A percentile compares a stretch with the other conserved stretches of the same genome.
Conservation (phyloP, 37 sponge, comb jelly and placozoan species). For the Eunapius fragilis region DNA sequence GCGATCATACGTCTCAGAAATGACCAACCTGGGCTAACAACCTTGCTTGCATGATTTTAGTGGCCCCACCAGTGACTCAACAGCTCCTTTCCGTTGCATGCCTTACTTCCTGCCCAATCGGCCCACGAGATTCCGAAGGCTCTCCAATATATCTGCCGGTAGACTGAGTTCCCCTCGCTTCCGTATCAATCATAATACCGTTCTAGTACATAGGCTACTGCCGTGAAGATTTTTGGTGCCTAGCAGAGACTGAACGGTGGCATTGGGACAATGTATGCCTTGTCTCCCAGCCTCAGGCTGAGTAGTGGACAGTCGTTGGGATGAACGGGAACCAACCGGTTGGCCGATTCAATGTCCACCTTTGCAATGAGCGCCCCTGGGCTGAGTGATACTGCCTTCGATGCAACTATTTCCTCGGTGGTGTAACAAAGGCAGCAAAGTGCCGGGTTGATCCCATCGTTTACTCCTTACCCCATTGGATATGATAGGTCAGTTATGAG, state of each 20-base stretch:
- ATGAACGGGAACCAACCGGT: constrained; percentile 6
- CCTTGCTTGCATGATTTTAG: constrained; percentile 39
- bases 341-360: constrained; percentile 7
- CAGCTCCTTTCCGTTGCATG: constrained; percentile 16
- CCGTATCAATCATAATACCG: constrained; percentile 43
- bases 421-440: constrained; percentile 8
- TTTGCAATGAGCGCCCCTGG: constrained; percentile 8
- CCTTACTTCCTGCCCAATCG: background rate
- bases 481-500: background rate
- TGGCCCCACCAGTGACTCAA: constrained; percentile 42
- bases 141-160: background rate
- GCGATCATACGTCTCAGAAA: constrained; percentile 28
- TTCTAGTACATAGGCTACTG: constrained; percentile 24
- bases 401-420: constrained; percentile 1
- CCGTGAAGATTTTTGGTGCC: constrained; percentile 38
- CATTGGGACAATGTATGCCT: constrained; percentile 14
- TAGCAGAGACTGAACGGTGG: constrained; percentile 34
- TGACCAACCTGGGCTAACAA: constrained; percentile 17
- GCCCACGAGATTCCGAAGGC: background rate
- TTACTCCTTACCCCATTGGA: constrained; percentile 2
- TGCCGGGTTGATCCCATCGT: constrained; percentile 13
- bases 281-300: background rate
- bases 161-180: background rate
- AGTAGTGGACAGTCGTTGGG: background rate
- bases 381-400: background rate